These are phyloP conservation scores for Caerostris darwini DNA, from an alignment of 1,140 invertebrate genomes.

Conservation along the genomic window DNA sequence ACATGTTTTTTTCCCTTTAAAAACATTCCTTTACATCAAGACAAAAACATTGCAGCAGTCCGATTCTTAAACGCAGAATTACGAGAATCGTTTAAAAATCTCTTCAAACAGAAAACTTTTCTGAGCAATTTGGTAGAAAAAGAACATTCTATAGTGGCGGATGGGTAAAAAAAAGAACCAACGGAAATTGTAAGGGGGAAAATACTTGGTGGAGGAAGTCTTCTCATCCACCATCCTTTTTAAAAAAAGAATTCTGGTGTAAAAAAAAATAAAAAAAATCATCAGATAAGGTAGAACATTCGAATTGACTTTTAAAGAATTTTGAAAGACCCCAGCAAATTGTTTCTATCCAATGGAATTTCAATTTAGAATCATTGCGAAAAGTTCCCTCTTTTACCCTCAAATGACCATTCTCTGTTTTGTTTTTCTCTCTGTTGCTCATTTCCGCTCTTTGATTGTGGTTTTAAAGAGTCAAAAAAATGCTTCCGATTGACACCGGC, in stretches of 20 bases:
- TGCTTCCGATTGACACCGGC: slow-evolving; percentile 19
- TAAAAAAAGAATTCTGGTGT: not conserved
- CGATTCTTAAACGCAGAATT: slow-evolving; percentile 31
- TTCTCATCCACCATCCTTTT: not conserved
- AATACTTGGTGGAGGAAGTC: not conserved
- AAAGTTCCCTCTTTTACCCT: not conserved
- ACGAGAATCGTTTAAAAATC: slow-evolving; percentile 42
- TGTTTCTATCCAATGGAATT: slow-evolving; percentile 75
- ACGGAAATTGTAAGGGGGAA: slow-evolving; percentile 5
- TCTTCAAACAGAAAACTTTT: slow-evolving; percentile 10
- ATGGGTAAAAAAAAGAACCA: not conserved
- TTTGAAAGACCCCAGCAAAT: slow-evolving; percentile 67
- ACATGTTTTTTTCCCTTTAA: not conserved
- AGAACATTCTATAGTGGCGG: not conserved
- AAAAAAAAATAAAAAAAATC: not conserved
- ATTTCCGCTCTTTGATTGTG: slow-evolving; percentile 52
- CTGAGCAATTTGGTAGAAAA: slow-evolving; percentile 44
- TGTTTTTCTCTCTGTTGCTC: slow-evolving; percentile 32
- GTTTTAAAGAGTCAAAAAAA: not conserved
- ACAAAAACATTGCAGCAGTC: not conserved
- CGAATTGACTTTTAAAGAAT: slow-evolving; percentile 64
- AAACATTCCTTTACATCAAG: not conserved
- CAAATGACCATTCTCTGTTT: slow-evolving; percentile 45
- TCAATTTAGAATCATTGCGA: slow-evolving; percentile 74
- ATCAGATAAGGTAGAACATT: slow-evolving; percentile 35